Conservation (phyloP, 2,797 vertebrate genomes). For the Helicolenus hilgendorfi region DNA sequence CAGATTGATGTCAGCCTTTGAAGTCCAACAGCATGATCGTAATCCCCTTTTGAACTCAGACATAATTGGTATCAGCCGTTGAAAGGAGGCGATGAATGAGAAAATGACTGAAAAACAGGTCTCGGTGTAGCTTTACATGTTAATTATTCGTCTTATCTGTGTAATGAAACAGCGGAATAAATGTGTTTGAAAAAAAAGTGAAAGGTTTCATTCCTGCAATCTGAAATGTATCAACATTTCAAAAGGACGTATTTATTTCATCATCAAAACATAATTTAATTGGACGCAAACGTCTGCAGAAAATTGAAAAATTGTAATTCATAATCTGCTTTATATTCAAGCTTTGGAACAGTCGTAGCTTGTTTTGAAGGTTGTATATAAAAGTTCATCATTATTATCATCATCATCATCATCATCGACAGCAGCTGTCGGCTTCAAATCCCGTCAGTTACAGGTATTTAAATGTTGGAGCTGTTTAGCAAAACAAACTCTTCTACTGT, state of each 20-base stretch:
- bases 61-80: slow-evolving; percentile 66
- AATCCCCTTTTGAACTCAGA: slow-evolving; percentile 65
- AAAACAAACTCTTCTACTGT: background rate
- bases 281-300: slow-evolving; percentile 29
- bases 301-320: background rate
- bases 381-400: slow-evolving; percentile 28
- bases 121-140: slow-evolving; percentile 31
- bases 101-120: background rate
- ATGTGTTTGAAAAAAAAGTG: slow-evolving; percentile 7
- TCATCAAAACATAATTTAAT: slow-evolving; percentile 40
- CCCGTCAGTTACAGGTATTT: slow-evolving; percentile 1
- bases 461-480: background rate
- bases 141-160: slow-evolving; percentile 62
- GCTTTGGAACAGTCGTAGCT: background rate
- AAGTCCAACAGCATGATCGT: slow-evolving; percentile 61
- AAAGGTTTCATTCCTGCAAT: slow-evolving; percentile 31
- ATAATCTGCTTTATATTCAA: slow-evolving; percentile 1
- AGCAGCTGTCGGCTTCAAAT: background rate
- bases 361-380: background rate
- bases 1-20: slow-evolving; percentile 66
- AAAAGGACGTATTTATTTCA: slow-evolving; percentile 51
- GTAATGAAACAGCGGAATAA: slow-evolving; percentile 27
- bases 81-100: slow-evolving; percentile 44
- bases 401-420: accelerated
- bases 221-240: slow-evolving; percentile 49